These are phyloP conservation scores for Microctonus aethiopoides DNA, from an alignment of 2,888 invertebrate genomes.

Conservation along the genomic window DNA sequence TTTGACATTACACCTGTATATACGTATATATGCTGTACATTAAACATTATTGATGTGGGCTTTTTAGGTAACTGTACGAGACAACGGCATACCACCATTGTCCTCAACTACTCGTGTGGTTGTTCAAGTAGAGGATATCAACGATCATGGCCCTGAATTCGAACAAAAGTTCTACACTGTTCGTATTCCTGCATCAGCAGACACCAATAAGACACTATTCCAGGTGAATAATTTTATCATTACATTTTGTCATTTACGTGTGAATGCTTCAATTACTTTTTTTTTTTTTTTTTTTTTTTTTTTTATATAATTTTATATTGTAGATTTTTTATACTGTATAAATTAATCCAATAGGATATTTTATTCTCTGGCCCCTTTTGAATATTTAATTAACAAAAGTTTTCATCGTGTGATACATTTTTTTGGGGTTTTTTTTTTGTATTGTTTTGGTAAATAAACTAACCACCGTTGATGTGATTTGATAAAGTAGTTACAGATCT, in stretches of 20 bases:
- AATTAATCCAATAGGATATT: neutral
- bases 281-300: neutral
- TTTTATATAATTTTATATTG: neutral
- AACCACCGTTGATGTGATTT: neutral
- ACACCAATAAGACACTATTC: conserved; percentile 71
- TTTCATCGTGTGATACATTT: neutral
- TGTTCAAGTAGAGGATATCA: conserved; percentile 84
- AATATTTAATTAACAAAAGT: neutral
- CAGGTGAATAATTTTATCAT: conserved; percentile 68
- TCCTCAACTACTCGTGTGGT: conserved; percentile 84
- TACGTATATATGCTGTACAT: neutral
- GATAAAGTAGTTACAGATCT: neutral
- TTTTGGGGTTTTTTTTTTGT: conserved; percentile 16
- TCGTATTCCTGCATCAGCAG: conserved; percentile 75
- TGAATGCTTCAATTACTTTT: conserved; percentile 4
- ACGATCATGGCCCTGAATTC: conserved; percentile 90
- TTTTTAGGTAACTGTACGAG: conserved; percentile 76
- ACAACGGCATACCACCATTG: conserved; percentile 80
- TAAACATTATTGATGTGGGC: conserved; percentile 7
- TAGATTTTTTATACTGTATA: neutral
- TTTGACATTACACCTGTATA: too few species aligned
- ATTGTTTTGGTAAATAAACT: neutral
- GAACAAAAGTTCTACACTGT: conserved; percentile 85
- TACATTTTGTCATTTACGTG: neutral
- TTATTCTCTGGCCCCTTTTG: too few species aligned